Evolutionary conservation across 2,888 invertebrate species (phyloP).

Genomic region (Drosophila cognata): DNA sequence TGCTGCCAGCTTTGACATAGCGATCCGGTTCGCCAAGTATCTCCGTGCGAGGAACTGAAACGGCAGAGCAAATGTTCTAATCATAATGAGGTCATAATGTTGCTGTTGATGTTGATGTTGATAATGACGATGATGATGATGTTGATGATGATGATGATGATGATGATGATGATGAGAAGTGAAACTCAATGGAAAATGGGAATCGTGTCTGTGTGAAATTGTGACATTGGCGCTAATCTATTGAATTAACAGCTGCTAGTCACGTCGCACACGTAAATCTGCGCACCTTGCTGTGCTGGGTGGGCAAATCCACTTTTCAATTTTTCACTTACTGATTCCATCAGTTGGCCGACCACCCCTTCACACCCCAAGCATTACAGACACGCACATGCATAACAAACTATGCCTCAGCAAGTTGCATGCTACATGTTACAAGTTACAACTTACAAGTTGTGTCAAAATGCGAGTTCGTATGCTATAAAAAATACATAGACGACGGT

Average conservation of each 20-base stretch:
- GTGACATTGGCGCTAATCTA: conserved; percentile 77
- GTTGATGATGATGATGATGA: not conserved
- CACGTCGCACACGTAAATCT: conserved; percentile 78
- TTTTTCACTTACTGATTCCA: conserved; percentile 76
- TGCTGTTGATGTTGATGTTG: conserved; percentile 2
- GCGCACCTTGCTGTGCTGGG: conserved; percentile 48
- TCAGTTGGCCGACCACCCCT: conserved; percentile 4
- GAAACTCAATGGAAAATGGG: conserved; percentile 27
- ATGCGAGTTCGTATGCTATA: conserved; percentile 42
- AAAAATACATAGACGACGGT: conserved; percentile 57
- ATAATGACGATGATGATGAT: not conserved
- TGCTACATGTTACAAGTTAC: conserved; percentile 40
- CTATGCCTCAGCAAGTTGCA: conserved; percentile 60
- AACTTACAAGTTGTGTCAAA: conserved; percentile 70
- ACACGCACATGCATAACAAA: conserved; percentile 74
- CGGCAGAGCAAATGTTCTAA: conserved; percentile 8
- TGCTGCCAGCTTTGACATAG: conserved; percentile 95
- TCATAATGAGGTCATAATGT: conserved; percentile 24
- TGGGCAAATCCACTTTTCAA: conserved; percentile 75
- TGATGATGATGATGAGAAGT: conserved; percentile 8
- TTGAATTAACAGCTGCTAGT: conserved; percentile 80
- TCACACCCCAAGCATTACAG: conserved; percentile 8
- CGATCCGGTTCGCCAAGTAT: conserved; percentile 95
- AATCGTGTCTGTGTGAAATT: conserved; percentile 58
- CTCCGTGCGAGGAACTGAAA: conserved; percentile 95